Conservation (phyloP, 1,140 invertebrate genomes). For the Monochamus saltuarius region DNA sequence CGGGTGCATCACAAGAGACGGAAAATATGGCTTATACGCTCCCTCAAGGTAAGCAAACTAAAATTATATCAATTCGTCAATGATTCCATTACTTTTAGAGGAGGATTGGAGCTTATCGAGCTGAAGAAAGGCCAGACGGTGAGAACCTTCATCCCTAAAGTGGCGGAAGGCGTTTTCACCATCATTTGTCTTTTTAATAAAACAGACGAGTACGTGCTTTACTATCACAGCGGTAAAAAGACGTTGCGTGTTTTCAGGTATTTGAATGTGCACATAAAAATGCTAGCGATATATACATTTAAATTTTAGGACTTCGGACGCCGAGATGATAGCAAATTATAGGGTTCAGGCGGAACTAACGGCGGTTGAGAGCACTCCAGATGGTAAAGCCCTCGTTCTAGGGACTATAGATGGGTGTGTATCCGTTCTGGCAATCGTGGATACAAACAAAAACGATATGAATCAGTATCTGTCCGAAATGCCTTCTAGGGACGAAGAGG, state of each 20-base stretch:
- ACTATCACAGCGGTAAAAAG: slow-evolving; percentile 93
- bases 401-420: slow-evolving; percentile 93
- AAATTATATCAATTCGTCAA: neutral
- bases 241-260: slow-evolving; percentile 89
- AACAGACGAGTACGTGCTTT: slow-evolving; percentile 93
- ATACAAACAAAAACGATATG: slow-evolving; percentile 68
- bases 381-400: slow-evolving; percentile 80
- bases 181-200: slow-evolving; percentile 93
- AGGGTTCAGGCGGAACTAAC: slow-evolving; percentile 89
- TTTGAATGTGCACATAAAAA: neutral
- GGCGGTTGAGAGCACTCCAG: slow-evolving; percentile 78
- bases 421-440: slow-evolving; percentile 87
- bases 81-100: slow-evolving; percentile 56
- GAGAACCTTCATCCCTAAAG: slow-evolving; percentile 84
- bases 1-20: slow-evolving; percentile 79
- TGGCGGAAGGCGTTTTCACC: slow-evolving; percentile 96
- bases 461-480: slow-evolving; percentile 66
- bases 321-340: slow-evolving; percentile 89
- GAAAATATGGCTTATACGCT: slow-evolving; percentile 91
- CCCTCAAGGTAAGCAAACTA: slow-evolving; percentile 63
- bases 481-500: slow-evolving; percentile 72
- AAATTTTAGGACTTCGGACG: slow-evolving; percentile 72
- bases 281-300: neutral
- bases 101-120: slow-evolving; percentile 89
- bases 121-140: slow-evolving; percentile 80